A percentile compares a stretch with the other conserved stretches of the same genome.
Evolutionary conservation across 2,888 invertebrate genomes (phyloP).

Genomic region (Boloria selene): DNA sequence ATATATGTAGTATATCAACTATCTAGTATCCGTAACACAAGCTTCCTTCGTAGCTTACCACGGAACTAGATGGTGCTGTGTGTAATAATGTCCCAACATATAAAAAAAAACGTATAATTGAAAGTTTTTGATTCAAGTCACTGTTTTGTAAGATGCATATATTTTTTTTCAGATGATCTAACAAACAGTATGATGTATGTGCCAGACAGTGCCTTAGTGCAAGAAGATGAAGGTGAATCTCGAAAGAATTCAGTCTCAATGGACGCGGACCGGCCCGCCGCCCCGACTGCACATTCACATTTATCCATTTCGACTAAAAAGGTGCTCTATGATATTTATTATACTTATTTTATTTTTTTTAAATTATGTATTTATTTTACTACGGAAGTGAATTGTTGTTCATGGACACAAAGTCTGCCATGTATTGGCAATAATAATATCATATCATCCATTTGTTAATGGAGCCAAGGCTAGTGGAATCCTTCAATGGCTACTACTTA

Average conservation of each 20-base stretch:
- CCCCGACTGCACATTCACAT: constrained; percentile 80
- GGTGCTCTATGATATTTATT: constrained; percentile 70
- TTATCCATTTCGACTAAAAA: constrained; percentile 94
- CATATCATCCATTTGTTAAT: background rate
- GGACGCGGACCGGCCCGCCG: constrained; percentile 69
- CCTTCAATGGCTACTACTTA: too few species aligned
- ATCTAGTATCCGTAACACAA: too few species aligned
- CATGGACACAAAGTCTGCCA: too few species aligned
- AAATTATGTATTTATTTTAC: background rate
- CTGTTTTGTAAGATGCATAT: background rate
- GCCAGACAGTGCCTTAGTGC: constrained; percentile 91
- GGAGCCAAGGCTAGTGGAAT: too few species aligned
- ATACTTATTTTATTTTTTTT: background rate
- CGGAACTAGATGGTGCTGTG: too few species aligned
- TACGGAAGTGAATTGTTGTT: background rate
- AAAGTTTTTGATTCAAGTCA: too few species aligned
- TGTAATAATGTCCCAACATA: too few species aligned
- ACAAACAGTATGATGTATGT: constrained; percentile 95
- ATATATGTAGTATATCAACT: too few species aligned
- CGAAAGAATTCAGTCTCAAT: constrained; percentile 76
- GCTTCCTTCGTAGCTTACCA: too few species aligned
- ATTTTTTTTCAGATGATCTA: constrained; percentile 71
- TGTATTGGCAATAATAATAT: too few species aligned
- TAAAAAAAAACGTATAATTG: too few species aligned
- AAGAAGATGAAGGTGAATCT: constrained; percentile 89